Evolutionary conservation across 1,140 invertebrate species (phyloP).

Genomic region (Drosophila varians): DNA sequence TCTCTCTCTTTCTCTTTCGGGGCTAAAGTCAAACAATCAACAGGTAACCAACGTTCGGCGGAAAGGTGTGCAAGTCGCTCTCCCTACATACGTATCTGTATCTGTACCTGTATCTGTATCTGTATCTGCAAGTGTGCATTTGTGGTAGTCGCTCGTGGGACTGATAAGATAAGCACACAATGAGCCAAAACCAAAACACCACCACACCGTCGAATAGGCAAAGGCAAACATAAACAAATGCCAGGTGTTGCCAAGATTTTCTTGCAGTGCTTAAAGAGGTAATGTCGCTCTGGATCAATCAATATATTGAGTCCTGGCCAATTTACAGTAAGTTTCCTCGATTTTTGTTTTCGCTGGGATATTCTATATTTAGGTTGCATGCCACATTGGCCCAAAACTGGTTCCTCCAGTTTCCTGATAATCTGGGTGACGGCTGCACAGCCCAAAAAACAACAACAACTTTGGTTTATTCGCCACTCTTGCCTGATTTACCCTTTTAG

Average conservation of each 20-base stretch:
- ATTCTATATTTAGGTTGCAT: constrained; percentile 82
- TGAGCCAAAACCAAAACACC: constrained; percentile 29
- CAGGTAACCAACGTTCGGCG: constrained; percentile 46
- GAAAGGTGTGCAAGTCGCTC: constrained; percentile 60
- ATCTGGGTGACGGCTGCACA: constrained; percentile 79
- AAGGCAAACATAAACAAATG: constrained; percentile 44
- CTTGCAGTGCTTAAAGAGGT: constrained; percentile 3
- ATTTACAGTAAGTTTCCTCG: constrained; percentile 35
- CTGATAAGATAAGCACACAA: constrained; percentile 68
- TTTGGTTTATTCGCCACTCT: constrained; percentile 29
- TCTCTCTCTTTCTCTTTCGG: not conserved
- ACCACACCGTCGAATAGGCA: constrained; percentile 9
- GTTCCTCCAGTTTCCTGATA: constrained; percentile 82
- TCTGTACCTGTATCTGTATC: too few relatives aligned
- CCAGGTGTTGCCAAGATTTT: constrained; percentile 25
- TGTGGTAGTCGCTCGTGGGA: constrained; percentile 1
- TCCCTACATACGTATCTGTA: constrained; percentile 4
- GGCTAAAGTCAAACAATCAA: constrained; percentile 62
- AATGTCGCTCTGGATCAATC: not conserved
- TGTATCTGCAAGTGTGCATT: constrained; percentile 7
- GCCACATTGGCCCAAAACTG: constrained; percentile 67
- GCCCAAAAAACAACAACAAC: constrained; percentile 44
- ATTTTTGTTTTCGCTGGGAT: constrained; percentile 23
- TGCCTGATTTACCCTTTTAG: constrained; percentile 72
- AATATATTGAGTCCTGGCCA: constrained; percentile 33